phyloP scores from a whole-genome alignment of 1,140 invertebrate genomes.

The Lutraria rhynchaena region DNA sequence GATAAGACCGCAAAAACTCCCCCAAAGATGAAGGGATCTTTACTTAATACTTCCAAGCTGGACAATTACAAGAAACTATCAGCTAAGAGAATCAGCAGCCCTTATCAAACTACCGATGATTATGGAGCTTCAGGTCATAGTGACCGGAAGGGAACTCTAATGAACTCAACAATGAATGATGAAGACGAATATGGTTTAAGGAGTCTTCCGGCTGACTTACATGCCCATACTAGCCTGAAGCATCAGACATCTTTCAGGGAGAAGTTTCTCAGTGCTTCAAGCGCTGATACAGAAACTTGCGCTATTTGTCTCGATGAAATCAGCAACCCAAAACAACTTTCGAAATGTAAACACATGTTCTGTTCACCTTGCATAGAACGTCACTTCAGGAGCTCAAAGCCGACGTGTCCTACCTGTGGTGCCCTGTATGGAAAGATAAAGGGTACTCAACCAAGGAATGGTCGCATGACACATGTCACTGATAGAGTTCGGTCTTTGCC shows the following conservation, averaged over 20 bases:
- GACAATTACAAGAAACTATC: not conserved
- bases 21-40: constrained; percentile 29
- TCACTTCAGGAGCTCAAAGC: constrained; percentile 65
- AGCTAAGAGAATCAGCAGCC: not conserved
- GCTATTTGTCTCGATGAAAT: constrained; percentile 70
- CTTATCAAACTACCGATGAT: not conserved
- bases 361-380: constrained; percentile 67
- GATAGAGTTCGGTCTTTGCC: constrained; percentile 52
- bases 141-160: not conserved
- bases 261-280: not conserved
- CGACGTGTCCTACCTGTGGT: constrained; percentile 75
- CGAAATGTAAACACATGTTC: constrained; percentile 69
- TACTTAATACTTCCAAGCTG: constrained; percentile 2
- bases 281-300: constrained; percentile 55
- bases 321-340: constrained; percentile 57
- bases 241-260: not conserved
- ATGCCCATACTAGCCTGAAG: too few relatives aligned
- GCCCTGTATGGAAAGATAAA: constrained; percentile 68
- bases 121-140: not conserved
- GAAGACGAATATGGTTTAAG: constrained; percentile 5
- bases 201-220: constrained; percentile 50
- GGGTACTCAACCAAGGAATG: constrained; percentile 72
- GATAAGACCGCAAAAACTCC: not conserved
- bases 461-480: constrained; percentile 60
- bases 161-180: not conserved